Evolutionary conservation across 2,113 vertebrate species (phyloP).

Genomic region (Nansenia antarctica): DNA sequence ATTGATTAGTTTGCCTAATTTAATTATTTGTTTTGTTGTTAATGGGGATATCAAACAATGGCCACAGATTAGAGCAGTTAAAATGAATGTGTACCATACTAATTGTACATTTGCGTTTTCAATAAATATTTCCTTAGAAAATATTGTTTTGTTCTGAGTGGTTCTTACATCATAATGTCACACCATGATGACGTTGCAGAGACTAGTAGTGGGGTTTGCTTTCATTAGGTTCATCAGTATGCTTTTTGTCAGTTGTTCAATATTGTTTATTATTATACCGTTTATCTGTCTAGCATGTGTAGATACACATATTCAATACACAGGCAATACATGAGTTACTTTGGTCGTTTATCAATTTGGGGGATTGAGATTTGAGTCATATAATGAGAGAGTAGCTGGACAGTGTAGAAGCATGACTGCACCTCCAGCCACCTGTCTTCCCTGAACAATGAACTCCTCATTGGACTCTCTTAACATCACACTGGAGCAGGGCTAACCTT

Average conservation of each 20-base stretch:
- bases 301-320: neutral
- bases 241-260: neutral
- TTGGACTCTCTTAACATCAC: neutral
- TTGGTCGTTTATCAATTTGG: neutral
- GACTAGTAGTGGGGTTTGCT: too few species aligned
- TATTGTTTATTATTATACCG: neutral
- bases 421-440: neutral
- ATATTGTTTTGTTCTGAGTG: neutral
- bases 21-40: conserved; percentile 2
- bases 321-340: neutral
- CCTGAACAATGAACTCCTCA: neutral
- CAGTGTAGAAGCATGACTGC: neutral
- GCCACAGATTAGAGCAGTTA: conserved; percentile 26
- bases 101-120: conserved; percentile 73
- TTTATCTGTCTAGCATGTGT: neutral
- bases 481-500: neutral
- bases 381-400: neutral
- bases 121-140: conserved; percentile 68
- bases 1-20: neutral
- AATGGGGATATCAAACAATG: conserved; percentile 22
- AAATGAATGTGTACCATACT: conserved; percentile 64
- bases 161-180: neutral
- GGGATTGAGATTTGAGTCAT: too few species aligned
- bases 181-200: too few species aligned
- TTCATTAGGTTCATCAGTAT: too few species aligned